phyloP scores from a whole-genome alignment of 2,797 vertebrate genomes.

The Mormyrops boulengeri region DNA sequence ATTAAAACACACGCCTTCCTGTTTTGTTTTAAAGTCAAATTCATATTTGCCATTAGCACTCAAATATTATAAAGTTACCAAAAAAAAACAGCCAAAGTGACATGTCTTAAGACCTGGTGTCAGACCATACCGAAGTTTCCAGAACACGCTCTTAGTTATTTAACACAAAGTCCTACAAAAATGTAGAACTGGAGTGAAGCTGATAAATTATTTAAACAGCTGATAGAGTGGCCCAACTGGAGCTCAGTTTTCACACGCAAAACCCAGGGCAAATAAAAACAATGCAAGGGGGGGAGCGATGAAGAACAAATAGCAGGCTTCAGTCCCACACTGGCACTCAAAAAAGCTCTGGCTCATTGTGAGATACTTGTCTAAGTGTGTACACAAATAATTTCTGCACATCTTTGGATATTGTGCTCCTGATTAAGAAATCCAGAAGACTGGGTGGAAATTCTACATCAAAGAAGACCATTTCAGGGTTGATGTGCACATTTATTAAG shows the following conservation, averaged over 20 bases:
- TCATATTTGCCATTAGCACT: not conserved
- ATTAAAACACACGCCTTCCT: not conserved
- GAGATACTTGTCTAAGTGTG: not conserved
- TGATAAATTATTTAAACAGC: constrained; percentile 9
- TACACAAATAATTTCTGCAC: not conserved
- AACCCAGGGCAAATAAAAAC: not conserved
- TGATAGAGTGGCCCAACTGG: not conserved
- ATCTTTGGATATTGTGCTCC: not conserved
- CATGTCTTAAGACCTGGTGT: not conserved
- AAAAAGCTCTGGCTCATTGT: not conserved
- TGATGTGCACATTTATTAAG: not conserved
- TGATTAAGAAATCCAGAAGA: not conserved
- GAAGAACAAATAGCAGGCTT: not conserved
- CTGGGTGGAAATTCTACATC: not conserved
- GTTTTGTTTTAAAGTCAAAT: constrained; percentile 4
- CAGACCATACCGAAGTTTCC: not conserved
- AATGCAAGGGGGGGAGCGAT: not conserved
- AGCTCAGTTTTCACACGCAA: not conserved
- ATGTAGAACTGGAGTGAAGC: not conserved
- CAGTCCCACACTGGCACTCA: not conserved
- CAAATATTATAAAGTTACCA: not conserved
- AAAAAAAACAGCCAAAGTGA: not conserved
- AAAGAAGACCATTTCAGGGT: not conserved
- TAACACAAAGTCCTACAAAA: not conserved
- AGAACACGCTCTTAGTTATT: not conserved